phyloP scores from a whole-genome alignment of 35 echinoderm and acorn worm species.

The Lytechinus variegatus region DNA sequence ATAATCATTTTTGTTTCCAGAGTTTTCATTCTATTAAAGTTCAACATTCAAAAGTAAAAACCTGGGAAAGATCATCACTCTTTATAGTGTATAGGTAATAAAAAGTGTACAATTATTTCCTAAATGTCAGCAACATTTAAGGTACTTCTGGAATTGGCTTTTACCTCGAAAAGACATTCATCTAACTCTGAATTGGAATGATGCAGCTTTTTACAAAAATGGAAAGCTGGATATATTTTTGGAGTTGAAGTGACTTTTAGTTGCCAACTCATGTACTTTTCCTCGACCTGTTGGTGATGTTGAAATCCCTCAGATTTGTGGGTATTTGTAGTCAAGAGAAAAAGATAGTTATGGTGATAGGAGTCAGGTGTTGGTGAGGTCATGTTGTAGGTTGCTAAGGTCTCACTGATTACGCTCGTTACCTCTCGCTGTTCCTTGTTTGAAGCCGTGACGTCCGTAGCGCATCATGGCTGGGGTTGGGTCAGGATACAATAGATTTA shows the following conservation, averaged over 20 bases:
- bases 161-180: neutral
- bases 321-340: neutral
- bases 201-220: slow-evolving; percentile 2
- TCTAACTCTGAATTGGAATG: neutral
- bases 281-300: neutral
- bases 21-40: too few relatives aligned
- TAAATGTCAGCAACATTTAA: neutral
- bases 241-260: neutral
- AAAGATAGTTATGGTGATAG: neutral
- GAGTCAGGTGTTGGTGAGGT: neutral
- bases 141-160: neutral
- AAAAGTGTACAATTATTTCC: neutral
- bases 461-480: neutral
- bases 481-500: slow-evolving; percentile 5
- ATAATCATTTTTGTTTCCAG: neutral
- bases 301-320: neutral
- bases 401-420: neutral
- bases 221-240: neutral
- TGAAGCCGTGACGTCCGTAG: neutral
- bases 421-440: neutral
- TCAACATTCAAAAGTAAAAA: too few relatives aligned
- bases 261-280: neutral
- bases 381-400: neutral
- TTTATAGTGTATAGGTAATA: too few relatives aligned
- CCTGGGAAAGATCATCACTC: too few relatives aligned